Percentiles rank a stretch among this genome's conserved stretches.
Evolutionary conservation across 1,140 invertebrate genomes (phyloP).

Genomic region (Caerostris extrusa): DNA sequence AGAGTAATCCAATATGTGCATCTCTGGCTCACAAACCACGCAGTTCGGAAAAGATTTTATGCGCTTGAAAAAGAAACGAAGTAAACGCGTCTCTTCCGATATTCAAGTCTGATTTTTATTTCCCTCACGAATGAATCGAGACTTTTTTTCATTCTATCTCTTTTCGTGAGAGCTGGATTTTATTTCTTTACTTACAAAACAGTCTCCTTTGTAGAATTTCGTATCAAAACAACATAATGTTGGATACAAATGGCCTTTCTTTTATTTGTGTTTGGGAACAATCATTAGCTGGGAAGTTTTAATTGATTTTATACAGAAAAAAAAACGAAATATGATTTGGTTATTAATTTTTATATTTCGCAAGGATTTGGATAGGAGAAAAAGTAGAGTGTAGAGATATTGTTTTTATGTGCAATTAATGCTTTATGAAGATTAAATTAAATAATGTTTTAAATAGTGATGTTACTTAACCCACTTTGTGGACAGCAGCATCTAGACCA

Average conservation of each 20-base stretch:
- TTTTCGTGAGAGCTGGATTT: neutral
- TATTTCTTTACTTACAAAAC: neutral
- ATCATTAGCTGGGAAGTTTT: no score
- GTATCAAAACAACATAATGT: neutral
- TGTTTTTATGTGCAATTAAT: no score
- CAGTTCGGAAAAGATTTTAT: neutral
- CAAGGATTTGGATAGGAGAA: neutral
- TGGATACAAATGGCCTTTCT: neutral
- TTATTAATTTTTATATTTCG: neutral
- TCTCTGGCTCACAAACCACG: no score
- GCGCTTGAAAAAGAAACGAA: neutral
- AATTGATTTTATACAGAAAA: neutral
- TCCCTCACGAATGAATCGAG: neutral
- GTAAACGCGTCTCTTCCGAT: neutral
- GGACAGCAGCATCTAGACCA: no score
- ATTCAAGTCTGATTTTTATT: constrained; percentile 40
- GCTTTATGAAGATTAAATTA: no score
- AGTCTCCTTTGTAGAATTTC: neutral
- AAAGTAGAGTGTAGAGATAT: no score
- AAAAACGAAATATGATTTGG: neutral
- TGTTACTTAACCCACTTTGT: no score
- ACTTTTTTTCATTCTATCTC: neutral
- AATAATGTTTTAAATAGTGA: no score
- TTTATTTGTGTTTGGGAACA: no score
- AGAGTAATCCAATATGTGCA: no score